phyloP scores from a whole-genome alignment of 1,140 invertebrate species.

The Sarcophaga bullata region DNA sequence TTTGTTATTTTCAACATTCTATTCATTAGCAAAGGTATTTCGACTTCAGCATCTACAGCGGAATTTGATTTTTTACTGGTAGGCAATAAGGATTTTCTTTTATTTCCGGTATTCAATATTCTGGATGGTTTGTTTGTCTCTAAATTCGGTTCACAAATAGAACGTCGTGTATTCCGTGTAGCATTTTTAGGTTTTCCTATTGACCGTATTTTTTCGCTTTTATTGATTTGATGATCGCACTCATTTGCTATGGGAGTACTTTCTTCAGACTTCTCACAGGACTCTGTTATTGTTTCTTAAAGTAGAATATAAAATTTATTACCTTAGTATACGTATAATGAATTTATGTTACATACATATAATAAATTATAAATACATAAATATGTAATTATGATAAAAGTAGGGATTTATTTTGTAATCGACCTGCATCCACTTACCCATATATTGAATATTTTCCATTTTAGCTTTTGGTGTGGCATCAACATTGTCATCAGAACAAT shows the following conservation, averaged over 20 bases:
- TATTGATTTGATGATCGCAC: neutral
- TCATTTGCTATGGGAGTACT: neutral
- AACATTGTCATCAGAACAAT: neutral
- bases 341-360: too few relatives aligned
- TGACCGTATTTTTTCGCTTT: neutral
- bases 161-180: neutral
- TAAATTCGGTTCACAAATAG: conserved; percentile 42
- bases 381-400: neutral
- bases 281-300: neutral
- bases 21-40: conserved; percentile 49
- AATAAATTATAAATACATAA: too few relatives aligned
- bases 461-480: neutral
- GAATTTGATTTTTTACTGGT: conserved; percentile 3
- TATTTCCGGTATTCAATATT: conserved; percentile 16
- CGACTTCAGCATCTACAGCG: conserved; percentile 20
- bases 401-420: too few relatives aligned
- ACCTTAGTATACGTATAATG: too few relatives aligned
- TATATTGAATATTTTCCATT: neutral
- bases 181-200: conserved; percentile 7
- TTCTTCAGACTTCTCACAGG: neutral
- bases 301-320: neutral
- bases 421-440: neutral
- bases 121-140: conserved; percentile 43
- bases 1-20: conserved; percentile 53
- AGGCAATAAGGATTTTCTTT: conserved; percentile 22